Percentiles rank a stretch among this genome's conserved stretches.
These are phyloP conservation scores for Macrosteles quadrilineatus DNA, from an alignment of 1,140 invertebrate genomes.

Conservation along the genomic window DNA sequence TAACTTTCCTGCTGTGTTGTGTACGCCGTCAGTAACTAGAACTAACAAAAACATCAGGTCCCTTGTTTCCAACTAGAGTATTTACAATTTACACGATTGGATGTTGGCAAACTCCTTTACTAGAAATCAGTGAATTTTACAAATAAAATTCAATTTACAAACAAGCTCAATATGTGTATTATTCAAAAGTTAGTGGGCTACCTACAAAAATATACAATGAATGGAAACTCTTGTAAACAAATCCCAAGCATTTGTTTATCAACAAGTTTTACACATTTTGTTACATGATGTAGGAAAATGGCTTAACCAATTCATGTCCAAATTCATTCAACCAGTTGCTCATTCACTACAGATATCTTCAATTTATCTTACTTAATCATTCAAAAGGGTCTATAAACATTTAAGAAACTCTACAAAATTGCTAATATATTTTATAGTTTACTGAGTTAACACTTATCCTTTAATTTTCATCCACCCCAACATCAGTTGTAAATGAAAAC, in stretches of 20 bases:
- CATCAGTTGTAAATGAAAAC: too few relatives aligned
- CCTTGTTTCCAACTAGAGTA: conserved; percentile 30
- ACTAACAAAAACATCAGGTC: conserved; percentile 32
- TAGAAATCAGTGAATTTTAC: background rate
- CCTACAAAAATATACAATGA: background rate
- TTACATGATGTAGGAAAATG: background rate
- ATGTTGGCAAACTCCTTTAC: background rate
- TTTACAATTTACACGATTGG: conserved; percentile 28
- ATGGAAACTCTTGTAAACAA: background rate
- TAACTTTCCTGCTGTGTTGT: conserved; percentile 10
- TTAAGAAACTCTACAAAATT: too few relatives aligned
- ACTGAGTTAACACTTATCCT: too few relatives aligned
- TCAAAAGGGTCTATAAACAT: too few relatives aligned
- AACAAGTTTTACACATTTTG: background rate
- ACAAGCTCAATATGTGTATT: background rate
- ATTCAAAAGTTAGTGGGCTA: background rate
- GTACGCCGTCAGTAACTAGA: conserved; percentile 18
- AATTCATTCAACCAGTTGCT: too few relatives aligned
- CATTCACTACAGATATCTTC: too few relatives aligned
- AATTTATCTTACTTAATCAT: too few relatives aligned
- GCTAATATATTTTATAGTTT: too few relatives aligned
- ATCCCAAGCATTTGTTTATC: background rate
- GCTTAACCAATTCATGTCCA: too few relatives aligned
- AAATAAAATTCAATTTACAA: background rate
- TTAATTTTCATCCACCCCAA: too few relatives aligned